Evolutionary conservation across 2,113 vertebrate species (phyloP), one percentile per base, ranked within the genome.

Genomic region (Sapajus apella): DNA sequence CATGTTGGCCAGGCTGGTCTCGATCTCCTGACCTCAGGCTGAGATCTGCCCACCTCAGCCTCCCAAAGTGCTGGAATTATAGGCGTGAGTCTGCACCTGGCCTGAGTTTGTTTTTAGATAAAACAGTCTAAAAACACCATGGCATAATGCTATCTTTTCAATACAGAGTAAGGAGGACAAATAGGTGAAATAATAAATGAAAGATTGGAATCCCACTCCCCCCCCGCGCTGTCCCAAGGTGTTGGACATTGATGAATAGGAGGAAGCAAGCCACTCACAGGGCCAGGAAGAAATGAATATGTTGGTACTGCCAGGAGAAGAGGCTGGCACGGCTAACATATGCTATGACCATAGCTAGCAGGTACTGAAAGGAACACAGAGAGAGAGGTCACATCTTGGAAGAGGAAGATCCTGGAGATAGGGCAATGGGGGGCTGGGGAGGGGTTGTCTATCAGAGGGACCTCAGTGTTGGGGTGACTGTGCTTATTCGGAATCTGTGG

Each of bases 211-310:
- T n/a, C 37, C 9, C 14, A 2, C 35, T 14, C 58, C 50, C 50
- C 14, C 8, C 50, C n/a, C n/a, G n/a, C 4, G 14, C 14, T 52
- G 50, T 76, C 14, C 17, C 45, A 55, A 21, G 37, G 12, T 20
- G 7, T 0, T 17, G 64, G 72, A 37, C 4, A 30, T 0, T 27
- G 23, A n/a, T 20, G 2, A 79, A 35, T 0, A 20, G 45, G 61
- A 43, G 1, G 25, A 20, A 18, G 37, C 13, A 13, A 66, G 73
- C 5, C 66, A 98, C 97, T 97, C 92, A 97, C 94, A 98, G 94
- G 2, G 93, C 97, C 11, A 97, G n/a, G 87, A 97, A 97, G 96
- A 97, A 97, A 5, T 97, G 96, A 5, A 97, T 86, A 0, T 73
- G 80, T 12, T 16, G 55, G 58, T 87, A 96, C 27, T 96, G 96